These are phyloP conservation scores for Passer montanus DNA, from an alignment of 2,113 vertebrate species.

Conservation along the genomic window DNA sequence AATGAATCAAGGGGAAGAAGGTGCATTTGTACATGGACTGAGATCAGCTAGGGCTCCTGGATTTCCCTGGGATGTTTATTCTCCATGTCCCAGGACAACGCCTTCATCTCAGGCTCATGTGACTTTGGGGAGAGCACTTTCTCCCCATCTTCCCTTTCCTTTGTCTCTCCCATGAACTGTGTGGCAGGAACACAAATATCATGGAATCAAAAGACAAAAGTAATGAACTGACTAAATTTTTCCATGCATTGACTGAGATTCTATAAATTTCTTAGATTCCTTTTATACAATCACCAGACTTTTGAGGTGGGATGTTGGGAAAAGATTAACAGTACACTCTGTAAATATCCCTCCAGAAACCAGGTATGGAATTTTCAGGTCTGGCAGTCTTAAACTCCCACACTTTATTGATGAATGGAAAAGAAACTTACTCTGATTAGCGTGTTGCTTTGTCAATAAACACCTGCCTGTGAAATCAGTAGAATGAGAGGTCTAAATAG, in stretches of 20 bases:
- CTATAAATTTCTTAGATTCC: background rate
- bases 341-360: background rate
- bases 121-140: background rate
- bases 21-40: background rate
- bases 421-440: background rate
- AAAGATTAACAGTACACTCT: background rate
- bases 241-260: background rate
- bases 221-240: background rate
- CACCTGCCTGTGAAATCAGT: background rate
- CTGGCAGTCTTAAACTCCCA: background rate
- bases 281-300: background rate
- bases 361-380: background rate
- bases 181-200: background rate
- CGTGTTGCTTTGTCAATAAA: background rate
- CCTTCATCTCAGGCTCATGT: fast-evolving
- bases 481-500: background rate
- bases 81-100: background rate
- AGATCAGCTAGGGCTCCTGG: background rate
- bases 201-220: background rate
- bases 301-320: fast-evolving
- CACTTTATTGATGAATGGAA: background rate
- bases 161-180: background rate
- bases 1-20: background rate
- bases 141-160: background rate
- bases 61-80: background rate